phyloP scores from a whole-genome alignment of 2,113 vertebrate genomes.

The Neolamprologus hecqui region DNA sequence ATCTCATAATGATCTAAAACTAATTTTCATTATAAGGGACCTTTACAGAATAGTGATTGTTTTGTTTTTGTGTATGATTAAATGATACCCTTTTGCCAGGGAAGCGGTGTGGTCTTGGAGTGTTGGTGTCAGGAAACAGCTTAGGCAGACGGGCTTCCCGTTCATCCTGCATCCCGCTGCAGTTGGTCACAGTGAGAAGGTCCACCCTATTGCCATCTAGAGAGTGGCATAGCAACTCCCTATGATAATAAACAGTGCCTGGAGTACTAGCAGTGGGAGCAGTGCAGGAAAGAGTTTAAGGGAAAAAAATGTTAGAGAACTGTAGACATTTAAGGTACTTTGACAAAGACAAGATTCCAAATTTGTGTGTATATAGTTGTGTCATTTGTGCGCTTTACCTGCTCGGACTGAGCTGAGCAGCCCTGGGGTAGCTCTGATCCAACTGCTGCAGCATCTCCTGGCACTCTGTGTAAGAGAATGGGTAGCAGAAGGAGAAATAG shows the following conservation, averaged over 20 bases:
- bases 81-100: conserved; percentile 79
- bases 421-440: conserved; percentile 77
- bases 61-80: not conserved
- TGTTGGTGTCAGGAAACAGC: conserved; percentile 84
- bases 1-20: not conserved
- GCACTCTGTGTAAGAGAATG: conserved; percentile 90
- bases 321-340: not conserved
- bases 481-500: conserved; percentile 96
- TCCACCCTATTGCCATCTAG: conserved; percentile 90
- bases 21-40: rapidly evolving
- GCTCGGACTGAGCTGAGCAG: conserved; percentile 69
- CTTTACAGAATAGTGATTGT: not conserved
- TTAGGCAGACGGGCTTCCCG: conserved; percentile 86
- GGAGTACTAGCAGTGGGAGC: conserved; percentile 59
- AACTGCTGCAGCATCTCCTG: conserved; percentile 88
- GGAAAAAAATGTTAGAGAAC: rapidly evolving
- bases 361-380: not conserved
- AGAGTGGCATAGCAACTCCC: conserved; percentile 89
- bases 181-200: conserved; percentile 89
- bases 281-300: not conserved
- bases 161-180: conserved; percentile 84
- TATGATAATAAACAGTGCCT: conserved; percentile 85
- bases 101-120: conserved; percentile 81
- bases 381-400: conserved; percentile 66
- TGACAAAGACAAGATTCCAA: not conserved